Evolutionary conservation across 2,888 invertebrate genomes (phyloP), one percentile per base, ranked within the genome.

Genomic region (Oscheius sp.): DNA sequence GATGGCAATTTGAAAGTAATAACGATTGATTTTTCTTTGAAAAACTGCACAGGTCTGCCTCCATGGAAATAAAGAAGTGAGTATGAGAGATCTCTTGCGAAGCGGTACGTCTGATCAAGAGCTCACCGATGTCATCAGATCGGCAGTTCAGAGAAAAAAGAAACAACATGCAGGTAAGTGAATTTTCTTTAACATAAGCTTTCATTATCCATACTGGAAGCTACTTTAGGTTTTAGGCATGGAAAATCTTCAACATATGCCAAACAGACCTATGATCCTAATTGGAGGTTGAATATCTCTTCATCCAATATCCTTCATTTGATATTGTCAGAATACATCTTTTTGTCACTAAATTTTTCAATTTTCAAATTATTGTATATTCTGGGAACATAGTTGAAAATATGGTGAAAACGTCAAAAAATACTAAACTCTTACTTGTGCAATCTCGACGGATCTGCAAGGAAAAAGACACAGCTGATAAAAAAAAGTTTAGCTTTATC

Each of bases 181-280:
- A n/a, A n/a, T n/a, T 20, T 47, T 32, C 49, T 26, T 24, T 26
- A 12, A 26, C n/a, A 12, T 33, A 12, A 17, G 17, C 4, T 41
- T 26, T 20, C 12, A 49, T 14, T 70, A 8, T 49, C n/a, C n/a
- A n/a, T n/a, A n/a, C n/a, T n/a, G n/a, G n/a, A n/a, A n/a, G n/a
- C n/a, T n/a, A 14, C 9, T 24, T n/a, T 30, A 59, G 28, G 30
- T 91, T 91, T 86, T 90, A 97, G 97, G 97, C 87, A 95, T 98
- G 94, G 90, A 92, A 89, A 93, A 93, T 89, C 90, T 98, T 87
- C 92, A 93, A 82, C 91, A 91, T 86, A 92, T 93, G 92, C 92
- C 93, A 89, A 97, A 97, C 90, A 92, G 98, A 83, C 98, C 98
- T 85, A 98, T 98, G 98, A 95, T 98, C 88, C 91, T 97, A 86